Base-by-base conservation (phyloP, 2,113 vertebrate species). In the Tachycineta bicolor region DNA sequence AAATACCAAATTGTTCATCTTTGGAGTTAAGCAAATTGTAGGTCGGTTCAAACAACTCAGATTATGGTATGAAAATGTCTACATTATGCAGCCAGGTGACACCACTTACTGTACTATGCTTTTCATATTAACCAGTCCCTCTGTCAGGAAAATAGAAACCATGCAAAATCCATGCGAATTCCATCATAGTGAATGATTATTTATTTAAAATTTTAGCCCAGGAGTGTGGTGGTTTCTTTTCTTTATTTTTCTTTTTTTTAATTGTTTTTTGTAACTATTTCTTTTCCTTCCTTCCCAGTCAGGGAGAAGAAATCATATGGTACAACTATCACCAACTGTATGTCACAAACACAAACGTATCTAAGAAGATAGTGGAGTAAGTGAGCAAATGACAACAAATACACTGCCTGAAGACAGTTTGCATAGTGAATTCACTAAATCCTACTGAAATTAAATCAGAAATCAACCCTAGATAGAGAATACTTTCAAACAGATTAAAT, bases 361-460 rank as follows among this genome's bases (percentile, higher is more conserved):
- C 55, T 39, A 62, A 7, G 81, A 62, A 74, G 25, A 80, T 5
- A 88, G 47, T 22, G 39, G 37, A 84, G 13, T 79, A 50, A 69
- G 22, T 59, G 50, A 86, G 16, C 49, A 70, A 89, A 75, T 71
- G 70, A 52, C 31, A 83, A 93, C 2, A 12, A 86, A 90, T 52
- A 26, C 31, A 68, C 53, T 6, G 25, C 60, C 79, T 90, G 60
- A 77, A 88, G 58, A 87, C 69, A 83, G 52, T 90, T 47, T 81
- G 85, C 85, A 89, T 87, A 92, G 83, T 19, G n/a, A 90, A 53
- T 71, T 90, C 83, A 83, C 60, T 71, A 70, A 88, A 83, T 80
- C 37, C 52, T 70, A 37, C 39, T 60, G 87, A 77, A 94, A 85
- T 52, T 16, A 80, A 86, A 86, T 14, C 64, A 93, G 55, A 88